Evolutionary conservation across 2,113 vertebrate species (phyloP).

Genomic region (Heterotilapia buettikoferi): DNA sequence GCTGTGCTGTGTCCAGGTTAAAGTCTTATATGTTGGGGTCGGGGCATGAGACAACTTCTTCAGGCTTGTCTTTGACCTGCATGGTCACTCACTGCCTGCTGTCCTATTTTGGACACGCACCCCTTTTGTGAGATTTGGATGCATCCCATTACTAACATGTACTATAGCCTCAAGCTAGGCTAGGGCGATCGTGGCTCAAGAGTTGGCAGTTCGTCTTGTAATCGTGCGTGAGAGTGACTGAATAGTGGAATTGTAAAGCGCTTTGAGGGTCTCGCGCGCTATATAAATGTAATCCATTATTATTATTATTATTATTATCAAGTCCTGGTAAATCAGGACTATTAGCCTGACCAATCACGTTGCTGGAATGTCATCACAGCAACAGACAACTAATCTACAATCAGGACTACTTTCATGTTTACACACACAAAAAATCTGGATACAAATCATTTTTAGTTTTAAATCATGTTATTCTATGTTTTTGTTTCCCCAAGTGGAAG

Average conservation of each 20-base stretch:
- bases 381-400: neutral
- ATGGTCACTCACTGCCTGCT: neutral
- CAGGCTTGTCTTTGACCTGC: neutral
- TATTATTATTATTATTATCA: too few species aligned
- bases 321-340: neutral
- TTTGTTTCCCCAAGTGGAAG: neutral
- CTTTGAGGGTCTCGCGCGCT: too few species aligned
- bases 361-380: neutral
- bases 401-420: neutral
- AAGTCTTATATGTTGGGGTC: neutral
- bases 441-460: neutral
- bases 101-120: fast-evolving
- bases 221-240: too few species aligned
- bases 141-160: neutral
- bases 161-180: neutral
- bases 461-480: neutral
- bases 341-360: fast-evolving
- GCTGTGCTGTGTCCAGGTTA: neutral
- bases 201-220: too few species aligned
- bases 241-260: too few species aligned
- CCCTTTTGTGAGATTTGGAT: neutral
- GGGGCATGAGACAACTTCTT: fast-evolving
- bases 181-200: too few species aligned
- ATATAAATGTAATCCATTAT: too few species aligned
- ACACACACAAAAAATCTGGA: neutral